Conservation (phyloP, 2,113 vertebrate species). For the Ivindomyrus marchei region DNA sequence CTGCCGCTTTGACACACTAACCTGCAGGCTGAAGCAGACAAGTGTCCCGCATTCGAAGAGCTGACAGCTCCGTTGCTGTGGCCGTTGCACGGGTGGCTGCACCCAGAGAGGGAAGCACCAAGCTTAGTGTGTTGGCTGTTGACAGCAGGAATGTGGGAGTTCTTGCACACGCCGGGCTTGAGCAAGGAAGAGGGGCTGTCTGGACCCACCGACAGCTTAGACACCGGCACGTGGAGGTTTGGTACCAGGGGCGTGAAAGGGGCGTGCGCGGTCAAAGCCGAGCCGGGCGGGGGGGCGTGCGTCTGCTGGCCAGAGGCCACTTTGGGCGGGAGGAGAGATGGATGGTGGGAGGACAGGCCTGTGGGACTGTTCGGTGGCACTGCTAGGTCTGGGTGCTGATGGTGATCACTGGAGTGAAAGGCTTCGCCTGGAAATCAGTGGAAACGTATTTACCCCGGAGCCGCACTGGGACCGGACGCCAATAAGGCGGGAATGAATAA, state of each 20-base stretch:
- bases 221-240: slow-evolving; percentile 51
- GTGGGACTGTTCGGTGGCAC: slow-evolving; percentile 97
- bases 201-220: slow-evolving; percentile 64
- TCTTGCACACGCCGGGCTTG: slow-evolving; percentile 77
- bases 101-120: slow-evolving; percentile 71
- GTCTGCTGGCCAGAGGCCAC: slow-evolving; percentile 67
- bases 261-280: slow-evolving; percentile 47
- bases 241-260: slow-evolving; percentile 72
- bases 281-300: slow-evolving; percentile 61
- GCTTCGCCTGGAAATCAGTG: slow-evolving; percentile 65
- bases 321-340: slow-evolving; percentile 72
- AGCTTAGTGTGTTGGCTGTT: slow-evolving; percentile 84
- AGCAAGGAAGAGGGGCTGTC: slow-evolving; percentile 66
- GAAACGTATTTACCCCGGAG: neutral
- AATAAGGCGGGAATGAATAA: neutral
- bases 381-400: slow-evolving; percentile 88
- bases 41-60: slow-evolving; percentile 64
- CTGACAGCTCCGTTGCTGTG: slow-evolving; percentile 74
- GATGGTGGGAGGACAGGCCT: slow-evolving; percentile 79
- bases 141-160: slow-evolving; percentile 76
- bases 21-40: slow-evolving; percentile 78
- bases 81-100: slow-evolving; percentile 86
- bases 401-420: slow-evolving; percentile 85
- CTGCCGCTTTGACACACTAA: slow-evolving; percentile 45
- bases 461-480: neutral